Evolutionary conservation across 2,888 invertebrate genomes (phyloP).

Genomic region (Allolobophora icterica): DNA sequence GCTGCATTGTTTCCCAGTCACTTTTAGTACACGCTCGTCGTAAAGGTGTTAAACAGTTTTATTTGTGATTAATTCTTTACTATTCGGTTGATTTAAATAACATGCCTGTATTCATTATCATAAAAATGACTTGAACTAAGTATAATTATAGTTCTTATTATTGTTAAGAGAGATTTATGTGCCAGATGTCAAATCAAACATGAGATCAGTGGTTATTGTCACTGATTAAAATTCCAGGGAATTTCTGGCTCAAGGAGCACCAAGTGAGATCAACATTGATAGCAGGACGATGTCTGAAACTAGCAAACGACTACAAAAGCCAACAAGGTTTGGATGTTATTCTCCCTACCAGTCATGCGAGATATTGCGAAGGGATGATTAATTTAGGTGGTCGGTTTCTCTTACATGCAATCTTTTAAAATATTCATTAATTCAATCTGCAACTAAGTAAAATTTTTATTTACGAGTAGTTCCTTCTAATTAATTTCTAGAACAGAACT

Average conservation of each 20-base stretch:
- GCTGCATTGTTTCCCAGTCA: too few relatives aligned
- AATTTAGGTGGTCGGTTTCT: neutral
- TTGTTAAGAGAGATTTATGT: neutral
- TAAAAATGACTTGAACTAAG: neutral
- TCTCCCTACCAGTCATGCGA: neutral
- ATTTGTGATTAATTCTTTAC: neutral
- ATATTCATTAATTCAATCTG: neutral
- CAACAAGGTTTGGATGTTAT: constrained; percentile 61
- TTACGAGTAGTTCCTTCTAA: neutral
- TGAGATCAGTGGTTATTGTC: neutral
- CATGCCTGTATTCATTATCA: neutral
- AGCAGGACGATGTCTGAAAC: constrained; percentile 92
- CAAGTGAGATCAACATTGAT: constrained; percentile 96
- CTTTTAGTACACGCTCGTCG: too few relatives aligned
- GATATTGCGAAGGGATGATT: neutral
- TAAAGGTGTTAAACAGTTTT: neutral
- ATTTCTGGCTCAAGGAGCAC: constrained; percentile 89
- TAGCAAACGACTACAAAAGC: constrained; percentile 81
- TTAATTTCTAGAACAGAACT: neutral
- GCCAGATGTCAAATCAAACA: neutral
- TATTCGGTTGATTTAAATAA: neutral
- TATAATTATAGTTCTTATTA: neutral
- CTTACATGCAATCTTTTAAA: neutral
- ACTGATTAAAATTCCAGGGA: constrained; percentile 72
- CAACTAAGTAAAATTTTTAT: neutral